These are phyloP conservation scores for Pseudopleuronectes americanus DNA, from an alignment of 2,797 vertebrate genomes.

Conservation along the genomic window DNA sequence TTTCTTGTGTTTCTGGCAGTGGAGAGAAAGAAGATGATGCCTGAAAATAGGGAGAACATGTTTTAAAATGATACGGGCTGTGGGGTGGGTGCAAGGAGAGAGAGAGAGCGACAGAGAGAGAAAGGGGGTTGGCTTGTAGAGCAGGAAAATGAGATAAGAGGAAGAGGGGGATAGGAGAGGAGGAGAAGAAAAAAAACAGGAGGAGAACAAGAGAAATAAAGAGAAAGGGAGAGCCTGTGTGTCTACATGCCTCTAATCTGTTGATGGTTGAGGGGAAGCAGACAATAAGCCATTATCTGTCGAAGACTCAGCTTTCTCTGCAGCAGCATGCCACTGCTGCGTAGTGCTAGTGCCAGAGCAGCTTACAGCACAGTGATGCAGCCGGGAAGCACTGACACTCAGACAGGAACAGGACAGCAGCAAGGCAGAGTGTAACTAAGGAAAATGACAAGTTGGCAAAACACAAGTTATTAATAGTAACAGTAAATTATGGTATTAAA, in stretches of 20 bases:
- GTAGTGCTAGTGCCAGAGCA: slow-evolving; percentile 54
- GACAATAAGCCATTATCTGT: slow-evolving; percentile 80
- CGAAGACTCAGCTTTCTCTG: slow-evolving; percentile 65
- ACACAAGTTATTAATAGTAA: slow-evolving; percentile 6
- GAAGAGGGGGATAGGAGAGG: slow-evolving; percentile 23
- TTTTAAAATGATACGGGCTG: slow-evolving; percentile 62
- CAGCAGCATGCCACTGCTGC: slow-evolving; percentile 53
- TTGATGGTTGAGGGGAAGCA: slow-evolving; percentile 79
- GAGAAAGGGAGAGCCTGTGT: slow-evolving; percentile 60
- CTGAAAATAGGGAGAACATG: slow-evolving; percentile 70
- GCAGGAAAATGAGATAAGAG: slow-evolving; percentile 51
- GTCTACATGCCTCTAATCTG: slow-evolving; percentile 79
- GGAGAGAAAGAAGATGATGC: slow-evolving; percentile 60
- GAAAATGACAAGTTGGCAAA: slow-evolving; percentile 28
- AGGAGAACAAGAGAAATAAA: slow-evolving; percentile 54
- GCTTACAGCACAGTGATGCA: slow-evolving; percentile 55
- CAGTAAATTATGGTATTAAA: neutral
- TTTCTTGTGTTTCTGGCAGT: slow-evolving; percentile 67
- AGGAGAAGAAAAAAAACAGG: slow-evolving; percentile 16
- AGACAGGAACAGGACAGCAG: slow-evolving; percentile 26
- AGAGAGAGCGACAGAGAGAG: slow-evolving; percentile 15
- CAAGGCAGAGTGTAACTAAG: slow-evolving; percentile 32
- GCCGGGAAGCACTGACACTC: slow-evolving; percentile 46
- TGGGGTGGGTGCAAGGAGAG: slow-evolving; percentile 37
- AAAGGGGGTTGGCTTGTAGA: slow-evolving; percentile 45